Conservation (phyloP, 2,888 invertebrate genomes). For the Pseudococcus viburni region DNA sequence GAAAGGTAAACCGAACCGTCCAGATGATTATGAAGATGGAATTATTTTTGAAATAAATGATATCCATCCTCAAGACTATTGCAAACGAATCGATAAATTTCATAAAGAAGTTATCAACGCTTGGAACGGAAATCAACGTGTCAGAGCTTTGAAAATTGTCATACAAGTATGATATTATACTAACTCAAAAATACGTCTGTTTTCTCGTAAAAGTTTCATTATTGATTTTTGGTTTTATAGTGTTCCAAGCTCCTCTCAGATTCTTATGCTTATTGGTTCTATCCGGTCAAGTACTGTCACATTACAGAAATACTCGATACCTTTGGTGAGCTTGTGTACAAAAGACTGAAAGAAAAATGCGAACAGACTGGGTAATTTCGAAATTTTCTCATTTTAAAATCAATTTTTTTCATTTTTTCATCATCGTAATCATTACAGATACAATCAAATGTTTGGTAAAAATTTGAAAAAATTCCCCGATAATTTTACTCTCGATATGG, state of each 20-base stretch:
- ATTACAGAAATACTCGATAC: slow-evolving; percentile 96
- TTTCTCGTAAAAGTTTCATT: neutral
- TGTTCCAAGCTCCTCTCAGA: slow-evolving; percentile 94
- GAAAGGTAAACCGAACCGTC: slow-evolving; percentile 40
- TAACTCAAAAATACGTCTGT: no score
- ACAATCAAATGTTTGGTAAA: slow-evolving; percentile 50
- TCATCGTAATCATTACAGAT: slow-evolving; percentile 52
- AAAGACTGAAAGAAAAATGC: slow-evolving; percentile 84
- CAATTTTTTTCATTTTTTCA: neutral
- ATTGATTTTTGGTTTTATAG: slow-evolving; percentile 73
- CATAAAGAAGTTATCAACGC: slow-evolving; percentile 91
- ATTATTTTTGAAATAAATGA: slow-evolving; percentile 81
- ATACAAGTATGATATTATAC: slow-evolving; percentile 77
- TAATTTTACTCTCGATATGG: slow-evolving; percentile 74
- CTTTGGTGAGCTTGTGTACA: slow-evolving; percentile 91
- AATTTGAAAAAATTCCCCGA: slow-evolving; percentile 63
- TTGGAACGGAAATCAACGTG: slow-evolving; percentile 95
- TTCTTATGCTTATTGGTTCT: slow-evolving; percentile 91
- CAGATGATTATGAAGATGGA: slow-evolving; percentile 59
- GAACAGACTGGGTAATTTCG: slow-evolving; percentile 69
- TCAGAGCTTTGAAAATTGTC: slow-evolving; percentile 95
- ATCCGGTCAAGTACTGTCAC: slow-evolving; percentile 97
- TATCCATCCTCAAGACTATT: slow-evolving; percentile 93
- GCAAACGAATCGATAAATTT: slow-evolving; percentile 89
- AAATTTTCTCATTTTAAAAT: neutral